Percentiles rank a stretch among this genome's conserved stretches.
These are phyloP conservation scores for Drosophila dives DNA, from an alignment of 2,888 invertebrate genomes.

Conservation along the genomic window DNA sequence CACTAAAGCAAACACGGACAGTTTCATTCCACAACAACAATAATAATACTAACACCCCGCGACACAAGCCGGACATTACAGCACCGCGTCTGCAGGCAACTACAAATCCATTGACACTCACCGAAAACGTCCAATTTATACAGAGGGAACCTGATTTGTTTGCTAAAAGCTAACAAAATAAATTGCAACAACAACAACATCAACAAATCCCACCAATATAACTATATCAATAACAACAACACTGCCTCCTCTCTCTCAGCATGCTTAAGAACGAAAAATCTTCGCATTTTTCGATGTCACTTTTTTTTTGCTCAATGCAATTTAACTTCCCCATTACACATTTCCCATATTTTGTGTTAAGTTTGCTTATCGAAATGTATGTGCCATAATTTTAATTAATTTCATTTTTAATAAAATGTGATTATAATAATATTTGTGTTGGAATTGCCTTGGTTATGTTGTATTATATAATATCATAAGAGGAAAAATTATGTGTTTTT, in stretches of 20 bases:
- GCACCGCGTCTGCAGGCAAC: constrained; percentile 86
- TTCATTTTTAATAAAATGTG: constrained; percentile 7
- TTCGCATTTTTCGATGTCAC: constrained; percentile 33
- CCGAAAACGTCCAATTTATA: constrained; percentile 83
- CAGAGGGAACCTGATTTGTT: constrained; percentile 82
- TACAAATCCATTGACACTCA: constrained; percentile 86
- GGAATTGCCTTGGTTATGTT: background rate
- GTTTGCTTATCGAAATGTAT: constrained; percentile 2
- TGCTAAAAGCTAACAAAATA: constrained; percentile 61
- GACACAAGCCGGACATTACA: constrained; percentile 85
- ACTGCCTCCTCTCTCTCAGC: constrained; percentile 42
- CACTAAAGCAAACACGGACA: constrained; percentile 15
- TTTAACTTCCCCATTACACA: constrained; percentile 5
- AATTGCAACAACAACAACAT: background rate
- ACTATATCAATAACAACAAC: constrained; percentile 14
- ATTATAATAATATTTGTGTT: constrained; percentile 21
- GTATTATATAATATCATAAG: background rate
- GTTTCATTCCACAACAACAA: constrained; percentile 33
- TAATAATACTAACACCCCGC: constrained; percentile 67
- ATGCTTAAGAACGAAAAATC: constrained; percentile 23
- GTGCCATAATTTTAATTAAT: constrained; percentile 15
- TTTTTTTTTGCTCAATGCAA: constrained; percentile 3
- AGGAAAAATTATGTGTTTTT: background rate
- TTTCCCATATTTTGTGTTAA: constrained; percentile 16
- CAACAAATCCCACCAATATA: constrained; percentile 14